Conservation (phyloP, 2,113 vertebrate genomes). For the Seriola aureovittata region DNA sequence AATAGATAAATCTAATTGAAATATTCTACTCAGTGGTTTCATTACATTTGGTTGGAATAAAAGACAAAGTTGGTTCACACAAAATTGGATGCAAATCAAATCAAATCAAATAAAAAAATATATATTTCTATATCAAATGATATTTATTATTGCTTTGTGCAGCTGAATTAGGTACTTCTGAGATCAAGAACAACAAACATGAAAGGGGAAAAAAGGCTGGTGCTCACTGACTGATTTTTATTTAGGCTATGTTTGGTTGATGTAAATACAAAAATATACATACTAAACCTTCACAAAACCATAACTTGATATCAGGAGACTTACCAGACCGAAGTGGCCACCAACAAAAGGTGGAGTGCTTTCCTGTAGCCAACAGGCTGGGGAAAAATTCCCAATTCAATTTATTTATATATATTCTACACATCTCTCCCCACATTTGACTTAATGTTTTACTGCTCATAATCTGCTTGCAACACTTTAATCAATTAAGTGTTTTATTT, state of each 20-base stretch:
- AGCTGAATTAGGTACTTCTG: not conserved
- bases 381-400: no score
- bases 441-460: not conserved
- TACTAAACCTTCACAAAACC: not conserved
- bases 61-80: no score
- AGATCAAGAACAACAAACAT: not conserved
- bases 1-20: not conserved
- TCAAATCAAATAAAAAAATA: not conserved
- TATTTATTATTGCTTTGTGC: not conserved
- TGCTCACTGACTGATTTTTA: no score
- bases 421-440: not conserved
- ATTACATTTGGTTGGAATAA: not conserved
- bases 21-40: not conserved
- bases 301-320: not conserved
- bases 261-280: no score
- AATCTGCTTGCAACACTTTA: not conserved
- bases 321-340: no score
- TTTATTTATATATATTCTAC: no score
- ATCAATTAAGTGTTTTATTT: conserved; percentile 46
- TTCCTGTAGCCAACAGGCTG: not conserved
- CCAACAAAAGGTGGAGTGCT: no score
- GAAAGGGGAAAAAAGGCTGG: no score
- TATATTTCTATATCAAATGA: not conserved
- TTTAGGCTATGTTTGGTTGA: no score
- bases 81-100: not conserved